Evolutionary conservation across 2,797 vertebrate species (phyloP), one percentile per base, ranked within the genome.

Genomic region (Halcyon leucocephala): DNA sequence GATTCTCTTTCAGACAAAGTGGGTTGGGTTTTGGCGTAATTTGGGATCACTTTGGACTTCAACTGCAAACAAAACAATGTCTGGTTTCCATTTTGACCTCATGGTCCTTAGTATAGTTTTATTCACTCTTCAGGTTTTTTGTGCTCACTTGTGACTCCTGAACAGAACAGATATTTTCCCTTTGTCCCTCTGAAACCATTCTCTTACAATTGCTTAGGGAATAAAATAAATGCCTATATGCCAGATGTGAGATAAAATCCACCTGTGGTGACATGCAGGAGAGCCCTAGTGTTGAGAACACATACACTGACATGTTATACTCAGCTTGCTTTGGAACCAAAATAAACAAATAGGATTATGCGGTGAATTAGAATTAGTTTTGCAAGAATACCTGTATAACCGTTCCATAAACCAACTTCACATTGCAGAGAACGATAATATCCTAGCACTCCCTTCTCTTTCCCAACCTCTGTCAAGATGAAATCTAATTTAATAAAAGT

Each of bases 401-500:
- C 15, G 20, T 86, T 91, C 87, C 39, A 62, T 24, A 93, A 89
- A 88, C 55, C 7, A 69, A 83, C 24, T 65, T 82, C 74, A 65
- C 39, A 77, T 90, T 91, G 31, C 31, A 79, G 46, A 69, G 58
- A 71, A 62, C 24, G 37, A 74, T 88, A 81, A 71, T 6, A 87
- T 37, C 25, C 46, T 55, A 86, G 67, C 1, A 25, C 7, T 92
- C 49, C 54, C 49, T 91, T 78, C 69, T 91, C 84, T 97, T 96
- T 66, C 90, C 35, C 66, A 94, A 31, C 77, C 37, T 70, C n/a
- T 93, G 35, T 41, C 35, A 42, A 82, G 52, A 93, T 89, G 29
- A 86, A 77, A 95, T 86, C 64, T 82, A 44, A 31, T 73, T 90
- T 95, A 85, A 77, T 92, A 77, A 94, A 86, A 51, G 10, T 35